Percentiles rank a stretch among this genome's conserved stretches.
These are phyloP conservation scores for Pseudolycoriella hygida DNA, from an alignment of 2,888 invertebrate species.

Conservation along the genomic window DNA sequence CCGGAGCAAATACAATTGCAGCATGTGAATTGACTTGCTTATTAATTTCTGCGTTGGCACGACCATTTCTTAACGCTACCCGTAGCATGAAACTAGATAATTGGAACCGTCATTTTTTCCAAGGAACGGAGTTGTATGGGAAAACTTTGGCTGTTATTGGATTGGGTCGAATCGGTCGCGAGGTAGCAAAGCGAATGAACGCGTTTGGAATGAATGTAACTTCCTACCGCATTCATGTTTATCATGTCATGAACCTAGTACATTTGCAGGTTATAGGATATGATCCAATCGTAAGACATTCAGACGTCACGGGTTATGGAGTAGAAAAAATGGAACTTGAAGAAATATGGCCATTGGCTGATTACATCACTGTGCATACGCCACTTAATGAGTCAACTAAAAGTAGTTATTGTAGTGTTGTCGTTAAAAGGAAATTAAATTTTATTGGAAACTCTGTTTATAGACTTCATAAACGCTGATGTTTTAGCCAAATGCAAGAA, in stretches of 20 bases:
- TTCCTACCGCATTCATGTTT: constrained; percentile 8
- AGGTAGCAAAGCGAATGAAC: constrained; percentile 88
- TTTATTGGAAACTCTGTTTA: too few species aligned
- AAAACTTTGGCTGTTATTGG: constrained; percentile 90
- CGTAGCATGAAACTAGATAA: constrained; percentile 71
- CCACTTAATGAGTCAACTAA: constrained; percentile 84
- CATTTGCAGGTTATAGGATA: constrained; percentile 66
- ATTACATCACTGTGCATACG: constrained; percentile 94
- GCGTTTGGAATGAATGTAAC: constrained; percentile 89
- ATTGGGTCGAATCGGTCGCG: constrained; percentile 86
- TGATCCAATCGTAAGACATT: constrained; percentile 77
- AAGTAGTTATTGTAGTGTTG: too few species aligned
- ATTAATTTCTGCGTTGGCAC: constrained; percentile 63
- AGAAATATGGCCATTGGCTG: constrained; percentile 79
- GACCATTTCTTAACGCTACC: constrained; percentile 69
- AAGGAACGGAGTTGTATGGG: constrained; percentile 72
- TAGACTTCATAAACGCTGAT: constrained; percentile 67
- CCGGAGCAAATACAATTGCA: constrained; percentile 91
- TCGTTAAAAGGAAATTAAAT: too few species aligned
- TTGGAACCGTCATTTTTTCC: constrained; percentile 84
- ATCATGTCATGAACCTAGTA: too few species aligned
- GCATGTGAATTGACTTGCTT: constrained; percentile 95
- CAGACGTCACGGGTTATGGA: constrained; percentile 57
- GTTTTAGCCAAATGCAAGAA: constrained; percentile 65
- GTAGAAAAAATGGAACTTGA: constrained; percentile 66